Conservation (phyloP, 2,888 invertebrate species). For the Ophioninae sp. region DNA sequence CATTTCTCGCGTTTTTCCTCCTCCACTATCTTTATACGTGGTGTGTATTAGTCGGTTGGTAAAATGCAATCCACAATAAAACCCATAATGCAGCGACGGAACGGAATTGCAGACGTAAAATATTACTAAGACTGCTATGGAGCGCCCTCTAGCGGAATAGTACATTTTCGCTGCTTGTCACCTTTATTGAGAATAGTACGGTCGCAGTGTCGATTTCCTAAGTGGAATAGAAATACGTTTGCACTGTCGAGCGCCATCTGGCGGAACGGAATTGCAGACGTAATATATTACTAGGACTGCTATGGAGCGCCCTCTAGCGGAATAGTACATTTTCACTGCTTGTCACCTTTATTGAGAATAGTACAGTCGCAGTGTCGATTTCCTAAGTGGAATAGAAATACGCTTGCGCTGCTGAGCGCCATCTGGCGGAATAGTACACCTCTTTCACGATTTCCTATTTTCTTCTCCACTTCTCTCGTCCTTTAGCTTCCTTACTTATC, state of each 20-base stretch:
- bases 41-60: too few species aligned
- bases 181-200: too few species aligned
- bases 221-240: neutral
- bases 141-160: too few species aligned
- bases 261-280: neutral
- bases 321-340: neutral
- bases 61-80: too few species aligned
- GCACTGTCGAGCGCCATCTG: neutral
- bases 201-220: too few species aligned
- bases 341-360: too few species aligned
- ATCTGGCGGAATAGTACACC: neutral
- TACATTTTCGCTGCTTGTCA: neutral
- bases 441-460: neutral
- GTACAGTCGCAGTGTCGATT: too few species aligned
- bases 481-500: neutral
- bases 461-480: neutral
- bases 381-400: neutral
- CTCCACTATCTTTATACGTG: too few species aligned
- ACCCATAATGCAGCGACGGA: too few species aligned
- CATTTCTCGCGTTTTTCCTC: too few species aligned
- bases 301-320: too few species aligned
- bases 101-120: slow-evolving; percentile 1
- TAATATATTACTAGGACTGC: neutral
- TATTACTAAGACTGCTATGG: too few species aligned
- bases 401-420: neutral